Percentiles rank a stretch among this genome's conserved stretches.
Evolutionary conservation across 2,113 vertebrate genomes (phyloP).

Genomic region (Chionomys nivalis): DNA sequence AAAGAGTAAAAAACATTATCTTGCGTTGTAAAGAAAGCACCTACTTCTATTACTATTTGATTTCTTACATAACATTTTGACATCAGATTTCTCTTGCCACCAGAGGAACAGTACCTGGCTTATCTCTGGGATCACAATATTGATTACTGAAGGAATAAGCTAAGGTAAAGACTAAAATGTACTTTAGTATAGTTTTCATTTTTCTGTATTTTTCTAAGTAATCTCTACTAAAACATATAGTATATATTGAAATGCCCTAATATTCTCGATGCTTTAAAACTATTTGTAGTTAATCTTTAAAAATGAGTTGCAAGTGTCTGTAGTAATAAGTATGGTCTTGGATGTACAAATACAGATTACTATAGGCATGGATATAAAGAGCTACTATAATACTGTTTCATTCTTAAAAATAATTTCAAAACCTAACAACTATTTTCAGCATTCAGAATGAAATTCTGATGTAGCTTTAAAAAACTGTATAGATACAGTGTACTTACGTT

Average conservation of each 20-base stretch:
- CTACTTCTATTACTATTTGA: not conserved
- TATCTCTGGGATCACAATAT: not conserved
- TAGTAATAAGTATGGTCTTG: conserved; percentile 33
- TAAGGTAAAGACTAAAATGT: not conserved
- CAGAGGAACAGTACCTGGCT: not conserved
- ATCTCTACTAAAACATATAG: not conserved
- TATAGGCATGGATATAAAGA: not conserved
- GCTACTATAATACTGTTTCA: not conserved
- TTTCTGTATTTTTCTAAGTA: conserved; percentile 6
- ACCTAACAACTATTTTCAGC: conserved; percentile 41
- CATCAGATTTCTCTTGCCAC: not conserved
- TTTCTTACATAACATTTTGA: not conserved
- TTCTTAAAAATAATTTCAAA: conserved; percentile 42
- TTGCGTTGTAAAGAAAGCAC: not conserved
- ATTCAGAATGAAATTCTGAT: conserved; percentile 40
- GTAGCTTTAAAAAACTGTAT: not conserved
- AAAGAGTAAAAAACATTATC: not conserved
- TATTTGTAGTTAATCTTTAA: conserved; percentile 18
- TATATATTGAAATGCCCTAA: not conserved
- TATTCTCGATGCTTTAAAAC: conserved; percentile 37
- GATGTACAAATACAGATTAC: not conserved
- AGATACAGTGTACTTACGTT: not conserved
- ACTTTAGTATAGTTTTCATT: not conserved
- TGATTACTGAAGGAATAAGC: not conserved
- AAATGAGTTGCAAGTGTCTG: not conserved